These are phyloP conservation scores for Corythucha ciliata DNA, from an alignment of 2,888 invertebrate species.

Conservation along the genomic window DNA sequence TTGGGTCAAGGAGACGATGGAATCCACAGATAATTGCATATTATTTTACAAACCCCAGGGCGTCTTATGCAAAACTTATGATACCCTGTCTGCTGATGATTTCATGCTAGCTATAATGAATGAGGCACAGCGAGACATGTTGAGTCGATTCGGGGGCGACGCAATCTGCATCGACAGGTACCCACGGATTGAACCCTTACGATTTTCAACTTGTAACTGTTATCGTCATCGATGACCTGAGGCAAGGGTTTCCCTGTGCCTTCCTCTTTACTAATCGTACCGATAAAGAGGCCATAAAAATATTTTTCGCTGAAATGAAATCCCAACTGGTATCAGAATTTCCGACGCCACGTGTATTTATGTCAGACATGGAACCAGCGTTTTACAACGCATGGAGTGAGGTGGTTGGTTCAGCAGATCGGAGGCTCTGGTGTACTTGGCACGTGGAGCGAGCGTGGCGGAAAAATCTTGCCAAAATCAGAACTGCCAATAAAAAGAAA, in stretches of 20 bases:
- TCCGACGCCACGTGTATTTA: conserved; percentile 23
- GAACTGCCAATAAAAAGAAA: conserved; percentile 20
- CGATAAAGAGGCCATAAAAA: background rate
- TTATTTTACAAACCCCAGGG: conserved; percentile 15
- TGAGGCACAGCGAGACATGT: background rate
- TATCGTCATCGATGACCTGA: conserved; percentile 1
- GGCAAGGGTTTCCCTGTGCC: conserved; percentile 5
- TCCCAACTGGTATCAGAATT: background rate
- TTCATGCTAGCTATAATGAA: conserved; percentile 1
- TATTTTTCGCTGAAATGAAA: background rate
- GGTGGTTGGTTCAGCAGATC: conserved; percentile 32
- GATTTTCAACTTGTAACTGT: background rate
- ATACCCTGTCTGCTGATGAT: background rate
- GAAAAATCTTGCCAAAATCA: conserved; percentile 32
- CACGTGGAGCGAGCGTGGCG: conserved; percentile 34
- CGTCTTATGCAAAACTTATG: background rate
- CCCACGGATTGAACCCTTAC: no score
- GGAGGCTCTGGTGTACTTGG: conserved; percentile 22
- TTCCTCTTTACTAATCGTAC: conserved; percentile 11
- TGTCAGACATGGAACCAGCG: conserved; percentile 32
- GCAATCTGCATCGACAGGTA: conserved; percentile 4
- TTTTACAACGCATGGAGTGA: conserved; percentile 33
- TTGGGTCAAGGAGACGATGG: conserved; percentile 29
- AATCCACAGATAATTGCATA: conserved; percentile 7
- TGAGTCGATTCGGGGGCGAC: conserved; percentile 2